A percentile compares a stretch with the other conserved stretches of the same genome.
phyloP scores from a whole-genome alignment of 2,113 vertebrate species.

The Euleptes europaea region DNA sequence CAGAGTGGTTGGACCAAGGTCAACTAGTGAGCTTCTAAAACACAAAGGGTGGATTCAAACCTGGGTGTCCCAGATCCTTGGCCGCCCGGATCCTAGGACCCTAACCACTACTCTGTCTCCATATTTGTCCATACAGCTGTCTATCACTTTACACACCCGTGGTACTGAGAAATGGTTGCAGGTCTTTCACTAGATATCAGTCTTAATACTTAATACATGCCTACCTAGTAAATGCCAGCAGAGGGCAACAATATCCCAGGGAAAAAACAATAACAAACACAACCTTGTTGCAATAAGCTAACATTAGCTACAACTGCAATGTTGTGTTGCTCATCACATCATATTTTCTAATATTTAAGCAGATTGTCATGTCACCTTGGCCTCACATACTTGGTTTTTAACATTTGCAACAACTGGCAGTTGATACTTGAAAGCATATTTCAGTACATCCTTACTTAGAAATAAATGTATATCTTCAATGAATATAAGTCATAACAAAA shows the following conservation, averaged over 20 bases:
- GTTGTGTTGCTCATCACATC: background rate
- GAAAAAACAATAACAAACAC: constrained; percentile 28
- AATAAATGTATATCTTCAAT: background rate
- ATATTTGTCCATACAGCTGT: background rate
- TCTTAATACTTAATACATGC: constrained; percentile 49
- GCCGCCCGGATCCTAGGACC: too few species aligned
- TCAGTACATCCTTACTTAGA: constrained; percentile 4
- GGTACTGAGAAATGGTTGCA: background rate
- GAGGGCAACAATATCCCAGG: constrained; percentile 51
- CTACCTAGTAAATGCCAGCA: constrained; percentile 59
- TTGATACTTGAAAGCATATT: background rate
- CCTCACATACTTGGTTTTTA: background rate
- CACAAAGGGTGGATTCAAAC: too few species aligned
- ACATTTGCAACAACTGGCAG: background rate
- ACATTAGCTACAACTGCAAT: background rate
- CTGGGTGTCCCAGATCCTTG: too few species aligned
- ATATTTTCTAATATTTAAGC: constrained; percentile 11
- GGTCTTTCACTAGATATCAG: background rate
- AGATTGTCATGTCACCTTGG: background rate
- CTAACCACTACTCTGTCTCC: background rate
- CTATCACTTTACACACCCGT: too few species aligned
- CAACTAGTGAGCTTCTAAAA: too few species aligned
- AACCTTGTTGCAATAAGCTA: background rate
- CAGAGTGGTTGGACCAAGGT: too few species aligned
- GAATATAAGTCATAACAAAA: background rate